Conservation (phyloP, 2,888 invertebrate genomes). For the Gandaritis pyraliata region DNA sequence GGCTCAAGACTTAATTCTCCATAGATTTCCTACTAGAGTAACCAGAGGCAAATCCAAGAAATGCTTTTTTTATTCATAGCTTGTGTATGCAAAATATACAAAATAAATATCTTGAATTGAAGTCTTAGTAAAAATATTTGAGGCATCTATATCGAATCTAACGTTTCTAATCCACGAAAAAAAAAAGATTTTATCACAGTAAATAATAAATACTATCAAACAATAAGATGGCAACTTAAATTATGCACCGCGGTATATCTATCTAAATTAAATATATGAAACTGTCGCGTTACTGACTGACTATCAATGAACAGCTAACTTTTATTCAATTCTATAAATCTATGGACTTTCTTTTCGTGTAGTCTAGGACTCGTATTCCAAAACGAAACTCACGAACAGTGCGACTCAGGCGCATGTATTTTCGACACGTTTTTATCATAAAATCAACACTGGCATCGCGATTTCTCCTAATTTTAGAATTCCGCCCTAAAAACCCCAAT, state of each 20-base stretch:
- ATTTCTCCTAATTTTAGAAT: not conserved
- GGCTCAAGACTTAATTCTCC: not conserved
- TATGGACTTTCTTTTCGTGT: not conserved
- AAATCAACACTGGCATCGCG: not conserved
- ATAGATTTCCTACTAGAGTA: not conserved
- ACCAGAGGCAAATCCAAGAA: not conserved
- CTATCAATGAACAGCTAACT: not conserved
- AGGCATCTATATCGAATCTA: conserved; percentile 36
- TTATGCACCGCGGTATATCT: conserved; percentile 69
- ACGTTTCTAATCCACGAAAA: conserved; percentile 47
- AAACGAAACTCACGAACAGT: too few relatives aligned
- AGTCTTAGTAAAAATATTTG: conserved; percentile 23
- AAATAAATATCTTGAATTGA: conserved; percentile 38
- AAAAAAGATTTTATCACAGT: conserved; percentile 77
- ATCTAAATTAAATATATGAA: conserved; percentile 28
- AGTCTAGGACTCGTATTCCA: too few relatives aligned
- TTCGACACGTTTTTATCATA: not conserved
- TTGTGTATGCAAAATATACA: conserved; percentile 28
- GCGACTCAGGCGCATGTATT: too few relatives aligned
- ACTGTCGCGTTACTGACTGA: conserved; percentile 1
- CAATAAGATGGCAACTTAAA: conserved; percentile 73
- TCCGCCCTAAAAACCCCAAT: not conserved
- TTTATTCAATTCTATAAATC: not conserved
- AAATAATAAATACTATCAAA: conserved; percentile 80
- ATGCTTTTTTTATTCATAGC: not conserved